Percentiles rank a stretch among this genome's conserved stretches.
phyloP scores from a whole-genome alignment of 2,888 invertebrate genomes.

The Auanema sp. region DNA sequence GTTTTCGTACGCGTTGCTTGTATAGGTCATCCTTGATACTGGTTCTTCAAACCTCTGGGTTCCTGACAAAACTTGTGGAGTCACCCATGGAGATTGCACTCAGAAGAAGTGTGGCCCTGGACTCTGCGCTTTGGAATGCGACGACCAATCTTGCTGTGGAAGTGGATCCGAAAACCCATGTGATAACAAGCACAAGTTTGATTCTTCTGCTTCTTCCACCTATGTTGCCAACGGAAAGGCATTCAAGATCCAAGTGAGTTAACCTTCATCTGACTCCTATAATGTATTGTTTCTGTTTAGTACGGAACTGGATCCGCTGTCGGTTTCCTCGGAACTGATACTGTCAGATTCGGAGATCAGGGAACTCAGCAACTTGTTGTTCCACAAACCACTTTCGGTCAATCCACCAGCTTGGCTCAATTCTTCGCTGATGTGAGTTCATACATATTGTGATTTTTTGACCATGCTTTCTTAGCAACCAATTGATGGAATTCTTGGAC shows the following conservation, averaged over 20 bases:
- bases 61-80: conserved; percentile 43
- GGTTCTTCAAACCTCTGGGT: conserved; percentile 50
- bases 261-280: neutral
- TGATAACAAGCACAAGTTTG: conserved; percentile 41
- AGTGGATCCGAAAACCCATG: conserved; percentile 43
- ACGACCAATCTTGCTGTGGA: conserved; percentile 44
- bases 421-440: conserved; percentile 66
- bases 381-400: conserved; percentile 67
- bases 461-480: conserved; percentile 24
- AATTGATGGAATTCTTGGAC: conserved; percentile 44
- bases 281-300: conserved; percentile 1
- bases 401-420: conserved; percentile 67
- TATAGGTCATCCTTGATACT: conserved; percentile 39
- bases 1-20: neutral
- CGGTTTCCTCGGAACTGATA: conserved; percentile 43
- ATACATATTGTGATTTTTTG: neutral
- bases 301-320: conserved; percentile 44
- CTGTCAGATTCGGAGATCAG: conserved; percentile 41
- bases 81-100: conserved; percentile 21
- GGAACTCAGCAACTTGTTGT: conserved; percentile 57
- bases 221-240: conserved; percentile 38
- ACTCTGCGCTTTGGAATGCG: conserved; percentile 24
- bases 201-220: conserved; percentile 36
- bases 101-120: conserved; percentile 28
- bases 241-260: conserved; percentile 38